Evolutionary conservation across 2,113 vertebrate genomes (phyloP).

Genomic region (Chascanopsetta lugubris): DNA sequence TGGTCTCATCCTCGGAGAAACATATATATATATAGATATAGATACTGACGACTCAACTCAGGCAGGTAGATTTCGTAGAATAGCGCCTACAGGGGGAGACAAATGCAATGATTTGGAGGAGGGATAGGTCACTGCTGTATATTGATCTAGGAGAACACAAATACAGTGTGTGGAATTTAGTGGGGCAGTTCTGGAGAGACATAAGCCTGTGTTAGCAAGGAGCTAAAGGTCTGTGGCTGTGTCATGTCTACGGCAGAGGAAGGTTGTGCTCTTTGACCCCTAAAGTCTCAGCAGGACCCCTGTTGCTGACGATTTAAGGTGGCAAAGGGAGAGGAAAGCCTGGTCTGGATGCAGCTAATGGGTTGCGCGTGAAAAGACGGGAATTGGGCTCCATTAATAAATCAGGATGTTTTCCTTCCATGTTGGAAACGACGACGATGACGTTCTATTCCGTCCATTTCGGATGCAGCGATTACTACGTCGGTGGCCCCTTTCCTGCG

Average conservation of each 20-base stretch:
- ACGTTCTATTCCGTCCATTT: not conserved
- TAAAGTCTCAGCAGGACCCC: not conserved
- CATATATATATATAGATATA: conserved; percentile 5
- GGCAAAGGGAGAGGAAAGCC: not conserved
- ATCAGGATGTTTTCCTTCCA: too few species aligned
- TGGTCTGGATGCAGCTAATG: not conserved
- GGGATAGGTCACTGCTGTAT: not conserved
- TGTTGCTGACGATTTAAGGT: conserved; percentile 16
- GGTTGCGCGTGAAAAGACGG: not conserved
- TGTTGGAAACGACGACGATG: not conserved
- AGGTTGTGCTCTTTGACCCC: conserved; percentile 20
- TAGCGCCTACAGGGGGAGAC: conserved; percentile 49
- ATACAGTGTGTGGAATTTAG: not conserved
- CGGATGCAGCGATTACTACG: too few species aligned
- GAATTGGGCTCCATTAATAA: too few species aligned
- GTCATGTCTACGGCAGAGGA: conserved; percentile 23
- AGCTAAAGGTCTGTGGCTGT: conserved; percentile 2
- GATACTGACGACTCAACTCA: not conserved
- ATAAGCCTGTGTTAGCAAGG: conserved; percentile 1
- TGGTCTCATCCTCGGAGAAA: conserved; percentile 1
- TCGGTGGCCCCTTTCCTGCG: too few species aligned
- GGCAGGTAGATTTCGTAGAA: not conserved
- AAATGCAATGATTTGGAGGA: conserved; percentile 29
- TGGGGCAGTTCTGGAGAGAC: not conserved
- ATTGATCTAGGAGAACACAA: not conserved